Evolutionary conservation across 2,797 vertebrate genomes (phyloP), one percentile per base, ranked within the genome.

Genomic region (Karalla daura): DNA sequence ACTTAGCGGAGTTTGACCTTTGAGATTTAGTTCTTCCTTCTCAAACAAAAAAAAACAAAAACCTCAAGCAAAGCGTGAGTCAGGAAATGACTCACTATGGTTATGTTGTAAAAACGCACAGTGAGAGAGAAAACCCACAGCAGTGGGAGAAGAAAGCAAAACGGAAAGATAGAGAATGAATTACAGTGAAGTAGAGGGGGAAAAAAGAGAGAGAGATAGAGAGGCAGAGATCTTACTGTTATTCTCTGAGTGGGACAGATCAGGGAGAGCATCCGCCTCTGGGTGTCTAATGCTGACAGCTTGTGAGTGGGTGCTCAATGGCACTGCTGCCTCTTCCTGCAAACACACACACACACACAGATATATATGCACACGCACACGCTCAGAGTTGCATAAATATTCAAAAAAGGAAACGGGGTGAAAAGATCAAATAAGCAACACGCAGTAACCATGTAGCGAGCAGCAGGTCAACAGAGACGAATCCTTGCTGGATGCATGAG

Each of bases 171-270:
- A 45, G 61, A 50, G 40, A 39, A 5, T 40, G 46, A 63, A 40
- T 6, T 40, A 23, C 2, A 18, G 2, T 14, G 24, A 37, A n/a
- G n/a, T n/a, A n/a, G n/a, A n/a, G n/a, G n/a, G n/a, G n/a, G n/a
- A n/a, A 15, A 15, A 15, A 15, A 17, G 1, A 54, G 32, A 23
- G 23, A 40, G 21, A 37, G 40, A 50, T 30, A 14, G 13, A 58
- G 35, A 1, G 45, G 54, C 2, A 15, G 27, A 32, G 61, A 54
- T 67, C 94, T 95, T 93, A 96, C 95, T 91, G 81, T 92, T 74
- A 44, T 94, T 85, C 70, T 67, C 62, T 3, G 90, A 89, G 67
- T 62, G 69, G 86, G 91, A 86, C 79, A 49, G 49, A 28, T 81
- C 81, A 71, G 68, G 70, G 81, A 53, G 61, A 71, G 78, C 82